Conservation (phyloP, 2,113 vertebrate species). For the Donacobius atricapilla region DNA sequence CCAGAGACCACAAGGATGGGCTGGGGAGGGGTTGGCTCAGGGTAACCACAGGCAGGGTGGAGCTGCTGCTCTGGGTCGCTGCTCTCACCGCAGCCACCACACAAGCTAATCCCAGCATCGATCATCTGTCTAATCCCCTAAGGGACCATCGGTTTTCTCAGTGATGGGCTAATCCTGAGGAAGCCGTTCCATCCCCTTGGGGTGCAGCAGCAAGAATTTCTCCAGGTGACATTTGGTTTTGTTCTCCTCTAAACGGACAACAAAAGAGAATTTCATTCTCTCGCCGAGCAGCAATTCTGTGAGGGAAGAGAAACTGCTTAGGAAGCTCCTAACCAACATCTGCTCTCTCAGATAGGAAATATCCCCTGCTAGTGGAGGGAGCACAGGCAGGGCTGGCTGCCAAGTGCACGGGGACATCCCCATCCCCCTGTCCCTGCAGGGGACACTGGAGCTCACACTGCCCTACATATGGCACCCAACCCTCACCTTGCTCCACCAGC, state of each 20-base stretch:
- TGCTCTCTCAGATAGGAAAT: slow-evolving; percentile 46
- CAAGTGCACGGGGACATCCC: not conserved
- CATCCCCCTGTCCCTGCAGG: not conserved
- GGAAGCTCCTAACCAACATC: slow-evolving; percentile 31
- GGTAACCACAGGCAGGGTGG: not conserved
- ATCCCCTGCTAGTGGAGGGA: not conserved
- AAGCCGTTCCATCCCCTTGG: not conserved
- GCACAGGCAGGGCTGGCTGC: not conserved
- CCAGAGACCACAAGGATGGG: not conserved
- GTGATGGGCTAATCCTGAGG: not conserved
- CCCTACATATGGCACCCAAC: rapidly evolving
- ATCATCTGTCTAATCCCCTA: not conserved
- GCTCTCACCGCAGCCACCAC: not conserved
- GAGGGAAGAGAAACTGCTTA: slow-evolving; percentile 40
- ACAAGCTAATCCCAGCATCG: not conserved
- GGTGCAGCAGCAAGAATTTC: not conserved
- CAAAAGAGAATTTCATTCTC: slow-evolving; percentile 43
- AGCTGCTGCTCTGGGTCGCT: not conserved
- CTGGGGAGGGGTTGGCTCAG: not conserved
- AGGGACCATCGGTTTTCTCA: not conserved
- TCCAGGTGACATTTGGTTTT: slow-evolving; percentile 27
- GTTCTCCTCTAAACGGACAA: not conserved
- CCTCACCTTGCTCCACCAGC: not conserved
- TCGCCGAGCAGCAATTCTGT: not conserved
- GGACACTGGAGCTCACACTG: not conserved